Conservation (phyloP, 2,113 vertebrate genomes). For the Lophochroa leadbeateri region DNA sequence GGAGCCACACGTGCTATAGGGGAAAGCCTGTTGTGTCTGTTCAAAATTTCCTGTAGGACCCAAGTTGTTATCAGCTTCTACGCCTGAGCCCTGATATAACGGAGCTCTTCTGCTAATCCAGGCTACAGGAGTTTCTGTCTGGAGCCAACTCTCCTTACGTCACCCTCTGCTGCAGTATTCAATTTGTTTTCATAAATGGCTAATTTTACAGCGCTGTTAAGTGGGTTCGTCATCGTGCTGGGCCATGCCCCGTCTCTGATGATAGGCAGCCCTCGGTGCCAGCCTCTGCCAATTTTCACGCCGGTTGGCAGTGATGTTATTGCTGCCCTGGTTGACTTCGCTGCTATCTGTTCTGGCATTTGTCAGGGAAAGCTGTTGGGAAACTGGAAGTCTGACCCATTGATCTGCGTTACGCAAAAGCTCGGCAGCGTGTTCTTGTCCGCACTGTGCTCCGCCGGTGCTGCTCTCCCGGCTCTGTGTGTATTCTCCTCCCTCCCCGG, state of each 20-base stretch:
- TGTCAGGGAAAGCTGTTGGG: constrained; percentile 42
- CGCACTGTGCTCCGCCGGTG: not conserved
- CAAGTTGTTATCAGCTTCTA: constrained; percentile 56
- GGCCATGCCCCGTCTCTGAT: constrained; percentile 67
- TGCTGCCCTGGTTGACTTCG: constrained; percentile 71
- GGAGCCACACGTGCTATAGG: not conserved
- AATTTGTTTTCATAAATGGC: constrained; percentile 77
- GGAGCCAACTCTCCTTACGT: constrained; percentile 76
- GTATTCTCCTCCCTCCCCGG: not conserved
- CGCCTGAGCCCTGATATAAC: constrained; percentile 50
- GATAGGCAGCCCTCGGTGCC: constrained; percentile 65
- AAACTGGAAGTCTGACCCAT: constrained; percentile 42
- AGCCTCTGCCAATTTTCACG: constrained; percentile 60
- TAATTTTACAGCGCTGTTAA: constrained; percentile 80
- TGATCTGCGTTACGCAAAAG: constrained; percentile 42
- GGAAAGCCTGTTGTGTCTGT: not conserved
- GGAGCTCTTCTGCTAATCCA: constrained; percentile 70
- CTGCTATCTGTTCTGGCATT: constrained; percentile 60
- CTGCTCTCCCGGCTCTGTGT: not conserved
- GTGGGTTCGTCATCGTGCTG: constrained; percentile 70
- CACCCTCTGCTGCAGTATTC: constrained; percentile 75
- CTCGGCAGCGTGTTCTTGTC: not conserved
- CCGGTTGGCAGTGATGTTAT: constrained; percentile 54
- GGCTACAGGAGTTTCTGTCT: constrained; percentile 66
- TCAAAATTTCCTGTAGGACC: constrained; percentile 47